A percentile compares a stretch with the other conserved stretches of the same genome.
These are phyloP conservation scores for Eulemur macaco DNA, from an alignment of 2,113 vertebrate species.

Conservation along the genomic window DNA sequence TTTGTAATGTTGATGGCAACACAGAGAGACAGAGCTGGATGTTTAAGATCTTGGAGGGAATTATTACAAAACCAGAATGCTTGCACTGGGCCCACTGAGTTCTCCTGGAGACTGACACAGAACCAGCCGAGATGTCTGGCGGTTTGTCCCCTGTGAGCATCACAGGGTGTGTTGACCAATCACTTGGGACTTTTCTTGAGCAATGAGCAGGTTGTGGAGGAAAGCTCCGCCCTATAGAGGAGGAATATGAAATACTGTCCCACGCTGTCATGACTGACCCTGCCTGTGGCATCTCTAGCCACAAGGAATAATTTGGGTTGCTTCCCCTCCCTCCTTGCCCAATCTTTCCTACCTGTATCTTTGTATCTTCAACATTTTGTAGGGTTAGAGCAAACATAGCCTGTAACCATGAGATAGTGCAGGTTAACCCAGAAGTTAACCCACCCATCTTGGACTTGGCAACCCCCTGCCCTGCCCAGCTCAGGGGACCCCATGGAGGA, in stretches of 20 bases:
- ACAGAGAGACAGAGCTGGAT: constrained; percentile 57
- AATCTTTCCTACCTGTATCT: not conserved
- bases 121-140: not conserved
- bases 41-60: constrained; percentile 63
- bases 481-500: not conserved
- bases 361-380: not conserved
- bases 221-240: fast-evolving
- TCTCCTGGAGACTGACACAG: not conserved
- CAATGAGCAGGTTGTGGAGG: not conserved
- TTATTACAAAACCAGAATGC: constrained; percentile 42
- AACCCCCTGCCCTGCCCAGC: not conserved
- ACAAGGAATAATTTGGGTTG: not conserved
- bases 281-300: not conserved
- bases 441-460: no score
- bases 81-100: not conserved
- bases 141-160: fast-evolving
- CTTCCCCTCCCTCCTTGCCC: not conserved
- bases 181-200: not conserved
- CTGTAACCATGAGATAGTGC: not conserved
- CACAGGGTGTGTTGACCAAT: fast-evolving
- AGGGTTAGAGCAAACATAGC: not conserved
- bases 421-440: not conserved
- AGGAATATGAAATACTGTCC: fast-evolving
- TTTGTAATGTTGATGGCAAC: constrained; percentile 30
- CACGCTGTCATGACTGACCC: fast-evolving